Evolutionary conservation across 2,888 invertebrate species (phyloP), one percentile per base, ranked within the genome.

Genomic region (Laothoe populi): DNA sequence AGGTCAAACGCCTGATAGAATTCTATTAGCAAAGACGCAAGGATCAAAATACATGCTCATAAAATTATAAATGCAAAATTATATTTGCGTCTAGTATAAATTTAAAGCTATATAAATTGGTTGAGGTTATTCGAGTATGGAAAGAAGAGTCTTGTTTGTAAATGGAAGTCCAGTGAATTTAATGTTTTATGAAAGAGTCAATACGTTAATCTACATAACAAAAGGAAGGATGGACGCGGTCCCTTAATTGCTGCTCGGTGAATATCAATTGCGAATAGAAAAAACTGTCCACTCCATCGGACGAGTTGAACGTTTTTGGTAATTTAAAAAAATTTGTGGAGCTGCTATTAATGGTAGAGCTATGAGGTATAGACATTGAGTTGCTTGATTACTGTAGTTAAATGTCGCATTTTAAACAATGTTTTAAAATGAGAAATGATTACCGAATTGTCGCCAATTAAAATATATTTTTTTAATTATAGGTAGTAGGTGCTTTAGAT

Each of bases 201-300:
- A 90, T 88, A 88, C 86, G 87, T 81, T 87, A 86, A 91, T 92
- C 82, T 91, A 84, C 92, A 92, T 92, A 85, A 90, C 87, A 90
- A 91, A 86, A 86, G 87, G 86, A 85, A 84, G 53, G 58, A 53
- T 61, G 77, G 82, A 73, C 70, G 73, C 79, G 78, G 72, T 79
- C 82, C 83, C 81, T 90, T 91, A 89, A 91, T 90, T 90, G 87
- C 81, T 82, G 77, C 78, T 82, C 82, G 87, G 84, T 81, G 87
- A 84, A 83, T 88, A 90, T 92, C 90, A 87, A 90, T 91, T 88
- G 90, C 88, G 77, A 88, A 89, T 83, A 83, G 83, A 87, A 90
- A 89, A 90, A 89, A 84, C 82, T 83, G 87, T 87, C 86, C 90
- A 86, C 82, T 90, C 86, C 81, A 90, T 86, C 86, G 82, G 74